These are phyloP conservation scores for Drosophila asahinai DNA, from an alignment of 1,140 invertebrate species.

Conservation along the genomic window DNA sequence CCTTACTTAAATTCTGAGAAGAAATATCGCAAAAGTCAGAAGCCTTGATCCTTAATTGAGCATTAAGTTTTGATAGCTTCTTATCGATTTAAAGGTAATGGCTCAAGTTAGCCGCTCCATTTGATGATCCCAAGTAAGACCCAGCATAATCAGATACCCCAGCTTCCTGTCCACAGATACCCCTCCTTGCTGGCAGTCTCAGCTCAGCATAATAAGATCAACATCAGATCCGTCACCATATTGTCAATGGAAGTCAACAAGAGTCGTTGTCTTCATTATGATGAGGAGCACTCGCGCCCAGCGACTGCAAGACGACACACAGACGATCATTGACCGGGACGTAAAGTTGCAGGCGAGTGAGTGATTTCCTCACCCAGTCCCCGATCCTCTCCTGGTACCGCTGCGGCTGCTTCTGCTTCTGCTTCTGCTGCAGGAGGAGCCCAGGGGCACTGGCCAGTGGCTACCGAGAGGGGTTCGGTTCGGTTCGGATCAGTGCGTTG, in stretches of 20 bases:
- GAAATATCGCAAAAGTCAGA: background rate
- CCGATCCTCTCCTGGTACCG: constrained; percentile 14
- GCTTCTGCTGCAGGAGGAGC: constrained; percentile 3
- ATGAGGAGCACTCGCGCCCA: constrained; percentile 37
- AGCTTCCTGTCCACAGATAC: constrained; percentile 38
- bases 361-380: constrained; percentile 50
- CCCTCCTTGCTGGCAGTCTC: constrained; percentile 6
- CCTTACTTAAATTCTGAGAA: background rate
- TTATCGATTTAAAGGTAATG: constrained; percentile 11
- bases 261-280: constrained; percentile 79
- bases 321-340: constrained; percentile 74
- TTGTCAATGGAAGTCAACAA: constrained; percentile 71
- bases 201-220: constrained; percentile 57
- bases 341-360: constrained; percentile 57
- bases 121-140: constrained; percentile 37
- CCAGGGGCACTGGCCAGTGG: constrained; percentile 65
- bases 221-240: constrained; percentile 59
- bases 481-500: constrained; percentile 62
- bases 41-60: constrained; percentile 4
- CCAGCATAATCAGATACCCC: constrained; percentile 35
- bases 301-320: constrained; percentile 26
- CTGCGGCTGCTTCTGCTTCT: constrained; percentile 6
- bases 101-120: constrained; percentile 16
- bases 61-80: background rate
- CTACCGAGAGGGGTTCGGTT: constrained; percentile 40